Percentiles rank a stretch among this genome's conserved stretches.
Evolutionary conservation across 2,797 vertebrate genomes (phyloP).

Genomic region (Neostethus bicornis): DNA sequence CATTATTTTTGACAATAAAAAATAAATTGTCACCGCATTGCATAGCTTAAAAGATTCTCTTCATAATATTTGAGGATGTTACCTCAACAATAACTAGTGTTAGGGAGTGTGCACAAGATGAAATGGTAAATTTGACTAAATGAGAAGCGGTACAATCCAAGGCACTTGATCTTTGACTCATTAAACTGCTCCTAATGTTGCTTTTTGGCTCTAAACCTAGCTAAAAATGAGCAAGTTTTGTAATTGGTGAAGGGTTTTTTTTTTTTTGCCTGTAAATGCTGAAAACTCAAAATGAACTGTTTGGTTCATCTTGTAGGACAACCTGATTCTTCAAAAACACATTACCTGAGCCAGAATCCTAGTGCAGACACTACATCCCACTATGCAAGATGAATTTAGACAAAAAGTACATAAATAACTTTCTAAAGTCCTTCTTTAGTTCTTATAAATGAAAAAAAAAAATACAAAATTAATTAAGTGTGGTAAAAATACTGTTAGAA

Average conservation of each 20-base stretch:
- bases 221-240: too few species aligned
- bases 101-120: not conserved
- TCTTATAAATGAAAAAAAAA: conserved; percentile 14
- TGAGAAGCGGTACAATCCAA: not conserved
- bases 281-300: too few species aligned
- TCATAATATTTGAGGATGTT: not conserved
- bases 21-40: not conserved
- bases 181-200: not conserved
- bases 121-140: not conserved
- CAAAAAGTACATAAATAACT: not conserved
- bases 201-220: not conserved
- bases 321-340: too few species aligned
- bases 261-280: too few species aligned
- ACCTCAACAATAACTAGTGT: not conserved
- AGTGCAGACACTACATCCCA: not conserved
- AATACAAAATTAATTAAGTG: conserved; percentile 4
- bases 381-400: not conserved
- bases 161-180: not conserved
- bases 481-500: conserved; percentile 25
- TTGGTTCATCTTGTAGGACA: too few species aligned
- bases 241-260: too few species aligned
- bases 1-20: not conserved
- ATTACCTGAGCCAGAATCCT: not conserved
- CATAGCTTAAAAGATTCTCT: not conserved
- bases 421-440: not conserved